Conservation (phyloP, 2,113 vertebrate genomes). For the Serinus canaria region DNA sequence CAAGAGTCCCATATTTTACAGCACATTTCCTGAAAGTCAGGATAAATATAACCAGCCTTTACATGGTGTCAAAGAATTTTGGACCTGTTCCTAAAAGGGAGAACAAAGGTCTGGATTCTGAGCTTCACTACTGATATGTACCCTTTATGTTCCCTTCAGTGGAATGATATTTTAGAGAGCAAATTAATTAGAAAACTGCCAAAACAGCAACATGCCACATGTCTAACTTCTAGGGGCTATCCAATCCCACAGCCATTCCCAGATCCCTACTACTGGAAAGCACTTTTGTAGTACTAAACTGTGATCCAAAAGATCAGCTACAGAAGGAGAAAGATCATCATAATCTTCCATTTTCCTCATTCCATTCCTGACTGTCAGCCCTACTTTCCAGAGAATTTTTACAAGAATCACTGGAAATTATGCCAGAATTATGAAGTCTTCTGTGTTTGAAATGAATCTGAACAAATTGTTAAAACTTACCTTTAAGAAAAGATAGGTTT, state of each 20-base stretch:
- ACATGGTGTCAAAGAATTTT: background rate
- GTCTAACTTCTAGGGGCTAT: background rate
- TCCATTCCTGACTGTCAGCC: background rate
- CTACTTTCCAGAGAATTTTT: background rate
- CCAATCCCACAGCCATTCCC: background rate
- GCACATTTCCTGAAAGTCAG: background rate
- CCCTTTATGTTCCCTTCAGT: background rate
- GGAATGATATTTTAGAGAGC: background rate
- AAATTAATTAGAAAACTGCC: background rate
- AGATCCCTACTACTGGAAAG: background rate
- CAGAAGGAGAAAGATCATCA: background rate
- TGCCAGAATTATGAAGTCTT: background rate
- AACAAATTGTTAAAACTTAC: constrained; percentile 34
- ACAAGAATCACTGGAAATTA: background rate
- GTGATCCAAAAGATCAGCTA: background rate
- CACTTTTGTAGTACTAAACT: background rate
- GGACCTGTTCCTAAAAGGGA: background rate
- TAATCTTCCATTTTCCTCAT: background rate
- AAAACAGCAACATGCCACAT: background rate
- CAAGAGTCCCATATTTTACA: background rate
- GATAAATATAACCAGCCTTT: background rate
- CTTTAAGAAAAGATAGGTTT: constrained; percentile 48
- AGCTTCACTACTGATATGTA: background rate
- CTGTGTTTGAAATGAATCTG: background rate
- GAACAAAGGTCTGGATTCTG: background rate